Evolutionary conservation across 2,113 vertebrate species (phyloP).

Genomic region (Notarius lentiginosus): DNA sequence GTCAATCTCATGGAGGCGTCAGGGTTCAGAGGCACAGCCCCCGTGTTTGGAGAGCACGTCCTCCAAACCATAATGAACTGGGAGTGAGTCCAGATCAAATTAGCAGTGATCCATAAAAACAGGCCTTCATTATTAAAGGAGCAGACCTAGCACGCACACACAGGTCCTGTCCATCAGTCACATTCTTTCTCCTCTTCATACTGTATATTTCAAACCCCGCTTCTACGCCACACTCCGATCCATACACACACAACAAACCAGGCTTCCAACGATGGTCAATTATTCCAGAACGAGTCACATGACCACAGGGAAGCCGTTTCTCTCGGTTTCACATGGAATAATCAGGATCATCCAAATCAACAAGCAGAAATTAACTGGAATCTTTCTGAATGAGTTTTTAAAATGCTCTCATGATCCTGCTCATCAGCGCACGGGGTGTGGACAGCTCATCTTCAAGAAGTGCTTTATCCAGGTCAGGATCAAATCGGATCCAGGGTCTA

Average conservation of each 20-base stretch:
- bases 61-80: slow-evolving; percentile 49
- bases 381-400: background rate
- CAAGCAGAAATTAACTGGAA: background rate
- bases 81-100: slow-evolving; percentile 54
- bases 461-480: too few species aligned
- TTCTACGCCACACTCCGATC: too few species aligned
- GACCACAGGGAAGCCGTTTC: background rate
- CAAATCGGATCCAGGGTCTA: too few species aligned
- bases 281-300: background rate
- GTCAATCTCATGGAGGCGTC: slow-evolving; percentile 49
- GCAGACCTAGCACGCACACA: slow-evolving; percentile 31
- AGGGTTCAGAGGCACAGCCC: background rate
- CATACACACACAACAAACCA: too few species aligned
- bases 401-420: too few species aligned
- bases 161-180: background rate
- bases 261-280: background rate
- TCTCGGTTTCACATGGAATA: too few species aligned
- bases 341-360: background rate
- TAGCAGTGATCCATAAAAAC: slow-evolving; percentile 43
- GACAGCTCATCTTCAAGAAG: too few species aligned
- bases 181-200: background rate
- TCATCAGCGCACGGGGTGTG: too few species aligned
- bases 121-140: slow-evolving; percentile 43
- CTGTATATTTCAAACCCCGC: background rate
- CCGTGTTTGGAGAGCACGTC: slow-evolving; percentile 16